These are phyloP conservation scores for Fragum fragum DNA, from an alignment of 2,888 invertebrate genomes.

Conservation along the genomic window DNA sequence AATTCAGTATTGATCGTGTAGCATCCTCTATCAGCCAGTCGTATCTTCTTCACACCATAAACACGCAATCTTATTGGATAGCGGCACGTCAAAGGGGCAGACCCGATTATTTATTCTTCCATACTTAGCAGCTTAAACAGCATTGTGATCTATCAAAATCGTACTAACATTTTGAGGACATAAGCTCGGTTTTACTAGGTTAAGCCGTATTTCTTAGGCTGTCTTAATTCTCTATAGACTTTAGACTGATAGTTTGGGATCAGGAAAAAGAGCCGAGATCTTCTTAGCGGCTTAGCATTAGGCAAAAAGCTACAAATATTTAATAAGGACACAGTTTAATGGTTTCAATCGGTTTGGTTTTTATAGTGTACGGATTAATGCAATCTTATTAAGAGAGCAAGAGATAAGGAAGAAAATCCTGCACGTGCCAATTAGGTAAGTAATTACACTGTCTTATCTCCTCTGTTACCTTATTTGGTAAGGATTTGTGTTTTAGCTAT, in stretches of 20 bases:
- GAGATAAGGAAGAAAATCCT: constrained; percentile 35
- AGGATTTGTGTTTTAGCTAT: neutral
- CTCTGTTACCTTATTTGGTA: constrained; percentile 6
- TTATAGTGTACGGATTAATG: constrained; percentile 62
- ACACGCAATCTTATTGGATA: constrained; percentile 50
- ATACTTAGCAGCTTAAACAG: constrained; percentile 64
- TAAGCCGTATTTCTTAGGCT: constrained; percentile 68
- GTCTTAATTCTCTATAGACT: constrained; percentile 67
- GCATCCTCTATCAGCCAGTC: constrained; percentile 42
- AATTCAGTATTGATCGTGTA: constrained; percentile 53
- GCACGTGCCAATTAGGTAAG: constrained; percentile 38
- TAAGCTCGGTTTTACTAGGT: constrained; percentile 73
- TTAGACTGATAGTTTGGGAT: constrained; percentile 61
- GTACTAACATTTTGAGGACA: constrained; percentile 73
- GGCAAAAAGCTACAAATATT: constrained; percentile 66
- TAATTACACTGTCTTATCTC: constrained; percentile 15
- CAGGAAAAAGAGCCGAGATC: constrained; percentile 46
- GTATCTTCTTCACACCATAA: constrained; percentile 18
- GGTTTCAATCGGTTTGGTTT: constrained; percentile 52
- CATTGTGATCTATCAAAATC: constrained; percentile 72
- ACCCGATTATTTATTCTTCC: constrained; percentile 64
- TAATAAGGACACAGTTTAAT: constrained; percentile 63
- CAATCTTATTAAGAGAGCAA: constrained; percentile 50
- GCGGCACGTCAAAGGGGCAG: constrained; percentile 57
- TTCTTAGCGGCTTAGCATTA: constrained; percentile 62